A percentile compares a stretch with the other conserved stretches of the same genome.
Conservation (phyloP, 2,888 invertebrate genomes). For the Oithona nana region DNA sequence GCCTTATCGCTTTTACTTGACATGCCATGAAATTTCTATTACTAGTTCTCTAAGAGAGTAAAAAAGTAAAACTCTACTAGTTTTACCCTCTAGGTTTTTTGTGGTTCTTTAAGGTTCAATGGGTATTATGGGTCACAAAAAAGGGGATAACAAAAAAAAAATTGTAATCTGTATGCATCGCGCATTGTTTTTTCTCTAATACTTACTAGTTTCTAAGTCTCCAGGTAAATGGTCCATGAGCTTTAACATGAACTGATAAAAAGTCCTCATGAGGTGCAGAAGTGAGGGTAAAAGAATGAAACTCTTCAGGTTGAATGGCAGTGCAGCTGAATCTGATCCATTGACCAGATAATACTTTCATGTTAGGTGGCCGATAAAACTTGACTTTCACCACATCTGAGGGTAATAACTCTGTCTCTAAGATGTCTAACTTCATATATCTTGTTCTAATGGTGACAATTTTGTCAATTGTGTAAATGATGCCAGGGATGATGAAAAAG, state of each 20-base stretch:
- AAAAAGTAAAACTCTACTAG: too few relatives aligned
- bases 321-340: constrained; percentile 85
- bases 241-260: constrained; percentile 83
- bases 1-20: too few relatives aligned
- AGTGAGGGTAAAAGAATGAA: constrained; percentile 84
- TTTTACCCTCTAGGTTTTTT: too few relatives aligned
- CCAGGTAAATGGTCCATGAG: constrained; percentile 89
- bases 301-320: constrained; percentile 67
- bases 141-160: too few relatives aligned
- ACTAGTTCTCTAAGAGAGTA: too few relatives aligned
- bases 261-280: constrained; percentile 90
- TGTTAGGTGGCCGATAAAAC: constrained; percentile 81
- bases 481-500: constrained; percentile 76
- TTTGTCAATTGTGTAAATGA: constrained; percentile 74
- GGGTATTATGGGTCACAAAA: too few relatives aligned
- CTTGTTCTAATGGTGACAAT: constrained; percentile 75
- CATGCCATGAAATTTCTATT: too few relatives aligned
- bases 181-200: too few relatives aligned
- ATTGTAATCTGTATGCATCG: too few relatives aligned
- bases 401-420: constrained; percentile 77
- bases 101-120: too few relatives aligned
- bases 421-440: constrained; percentile 75
- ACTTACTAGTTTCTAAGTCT: constrained; percentile 54
- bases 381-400: constrained; percentile 86
- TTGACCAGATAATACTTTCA: constrained; percentile 75